Evolutionary conservation across 2,113 vertebrate species (phyloP).

Genomic region (Bagarius yarrelli): DNA sequence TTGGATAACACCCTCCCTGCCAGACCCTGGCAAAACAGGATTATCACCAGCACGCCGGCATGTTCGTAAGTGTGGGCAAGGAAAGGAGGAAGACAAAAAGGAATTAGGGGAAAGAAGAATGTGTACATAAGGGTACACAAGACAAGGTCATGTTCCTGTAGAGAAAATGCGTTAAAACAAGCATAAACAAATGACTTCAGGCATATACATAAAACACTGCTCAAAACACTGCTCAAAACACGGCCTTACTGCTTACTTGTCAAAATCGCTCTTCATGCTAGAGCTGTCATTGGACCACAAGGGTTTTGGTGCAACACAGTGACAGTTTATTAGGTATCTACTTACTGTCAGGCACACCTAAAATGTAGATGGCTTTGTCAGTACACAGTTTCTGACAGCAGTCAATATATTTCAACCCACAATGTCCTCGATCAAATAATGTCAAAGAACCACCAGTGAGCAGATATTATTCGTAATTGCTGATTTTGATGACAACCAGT

Average conservation of each 20-base stretch:
- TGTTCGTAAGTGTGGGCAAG: slow-evolving; percentile 27
- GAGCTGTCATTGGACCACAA: slow-evolving; percentile 1
- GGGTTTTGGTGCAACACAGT: not conserved
- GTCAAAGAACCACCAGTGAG: not conserved
- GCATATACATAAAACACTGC: not conserved
- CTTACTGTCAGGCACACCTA: not conserved
- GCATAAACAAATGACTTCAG: not conserved
- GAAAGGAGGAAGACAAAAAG: not conserved
- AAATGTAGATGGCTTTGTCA: not conserved
- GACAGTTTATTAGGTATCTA: slow-evolving; percentile 3
- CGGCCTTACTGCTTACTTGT: not conserved
- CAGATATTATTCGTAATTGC: too few species aligned
- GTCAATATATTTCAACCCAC: not conserved
- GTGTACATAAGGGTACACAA: not conserved
- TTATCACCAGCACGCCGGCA: slow-evolving; percentile 52
- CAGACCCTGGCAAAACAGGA: slow-evolving; percentile 54
- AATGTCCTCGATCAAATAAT: not conserved
- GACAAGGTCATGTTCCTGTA: not conserved
- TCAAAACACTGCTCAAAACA: not conserved
- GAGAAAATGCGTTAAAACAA: not conserved
- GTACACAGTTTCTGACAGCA: not conserved
- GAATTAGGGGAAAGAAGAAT: not conserved
- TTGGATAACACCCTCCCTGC: slow-evolving; percentile 62
- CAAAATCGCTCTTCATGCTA: not conserved
- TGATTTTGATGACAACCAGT: not conserved